phyloP scores from a whole-genome alignment of 2,113 vertebrate species.

The Rhabdomys dilectus region DNA sequence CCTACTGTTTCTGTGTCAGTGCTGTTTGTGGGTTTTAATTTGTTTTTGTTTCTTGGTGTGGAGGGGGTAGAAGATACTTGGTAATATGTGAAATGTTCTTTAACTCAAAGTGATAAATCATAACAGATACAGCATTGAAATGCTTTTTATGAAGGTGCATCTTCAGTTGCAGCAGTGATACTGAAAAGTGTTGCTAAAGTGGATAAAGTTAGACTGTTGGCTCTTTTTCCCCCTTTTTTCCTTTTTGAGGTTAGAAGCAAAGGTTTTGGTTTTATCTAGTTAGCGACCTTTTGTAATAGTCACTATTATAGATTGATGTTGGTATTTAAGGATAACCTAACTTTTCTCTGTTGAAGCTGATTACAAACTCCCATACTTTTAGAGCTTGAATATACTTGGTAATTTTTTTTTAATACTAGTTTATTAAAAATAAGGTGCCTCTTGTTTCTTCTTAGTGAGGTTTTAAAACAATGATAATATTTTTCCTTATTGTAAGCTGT shows the following conservation, averaged over 20 bases:
- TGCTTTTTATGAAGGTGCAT: conserved; percentile 27
- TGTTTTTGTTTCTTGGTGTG: neutral
- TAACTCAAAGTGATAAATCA: conserved; percentile 18
- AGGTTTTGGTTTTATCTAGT: conserved; percentile 42
- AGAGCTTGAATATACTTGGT: conserved; percentile 43
- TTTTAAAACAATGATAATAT: conserved; percentile 34
- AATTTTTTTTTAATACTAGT: neutral
- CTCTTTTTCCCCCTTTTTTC: neutral
- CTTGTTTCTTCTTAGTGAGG: conserved; percentile 15
- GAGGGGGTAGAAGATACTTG: neutral
- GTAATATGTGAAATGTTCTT: conserved; percentile 20
- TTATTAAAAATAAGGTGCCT: conserved; percentile 1
- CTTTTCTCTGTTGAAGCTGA: neutral
- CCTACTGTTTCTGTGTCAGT: conserved; percentile 30
- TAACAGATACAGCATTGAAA: conserved; percentile 1
- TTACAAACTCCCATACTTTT: conserved; percentile 10
- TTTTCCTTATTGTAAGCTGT: conserved; percentile 2
- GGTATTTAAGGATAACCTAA: neutral
- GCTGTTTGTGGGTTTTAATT: neutral
- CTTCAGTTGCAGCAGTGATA: conserved; percentile 23
- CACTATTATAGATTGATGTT: conserved; percentile 46
- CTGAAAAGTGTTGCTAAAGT: conserved; percentile 18
- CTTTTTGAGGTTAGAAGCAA: conserved; percentile 4
- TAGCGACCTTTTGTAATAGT: conserved; percentile 37
- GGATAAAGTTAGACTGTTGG: neutral